These are phyloP conservation scores for Penaeus vannamei DNA, from an alignment of 1,140 invertebrate genomes.

Conservation along the genomic window DNA sequence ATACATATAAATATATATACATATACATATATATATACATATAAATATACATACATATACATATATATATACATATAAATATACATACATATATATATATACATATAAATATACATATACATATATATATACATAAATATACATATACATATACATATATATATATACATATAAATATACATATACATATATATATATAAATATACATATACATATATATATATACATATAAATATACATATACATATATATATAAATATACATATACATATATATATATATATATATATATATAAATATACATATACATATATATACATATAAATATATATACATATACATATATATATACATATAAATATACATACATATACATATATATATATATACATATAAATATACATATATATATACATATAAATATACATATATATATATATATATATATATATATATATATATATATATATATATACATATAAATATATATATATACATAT, in stretches of 20 bases:
- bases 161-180: conserved; percentile 21
- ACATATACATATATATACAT: too few species aligned
- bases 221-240: background rate
- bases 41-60: background rate
- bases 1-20: background rate
- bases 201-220: conserved; percentile 21
- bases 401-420: background rate
- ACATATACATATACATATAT: conserved; percentile 22
- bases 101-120: background rate
- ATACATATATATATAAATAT: background rate
- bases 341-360: too few species aligned
- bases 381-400: too few species aligned
- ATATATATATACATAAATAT: conserved; percentile 3
- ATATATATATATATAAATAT: too few species aligned
- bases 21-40: background rate
- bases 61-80: background rate
- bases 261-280: too few species aligned
- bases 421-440: background rate
- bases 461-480: too few species aligned
- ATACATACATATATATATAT: conserved; percentile 24
- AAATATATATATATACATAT: too few species aligned
- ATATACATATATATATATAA: conserved; percentile 17
- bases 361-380: too few species aligned
- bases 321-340: too few species aligned
- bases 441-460: too few species aligned